Evolutionary conservation across 2,113 vertebrate species (phyloP), one percentile per base, ranked within the genome.

Genomic region (Xiphorhynchus elegans): DNA sequence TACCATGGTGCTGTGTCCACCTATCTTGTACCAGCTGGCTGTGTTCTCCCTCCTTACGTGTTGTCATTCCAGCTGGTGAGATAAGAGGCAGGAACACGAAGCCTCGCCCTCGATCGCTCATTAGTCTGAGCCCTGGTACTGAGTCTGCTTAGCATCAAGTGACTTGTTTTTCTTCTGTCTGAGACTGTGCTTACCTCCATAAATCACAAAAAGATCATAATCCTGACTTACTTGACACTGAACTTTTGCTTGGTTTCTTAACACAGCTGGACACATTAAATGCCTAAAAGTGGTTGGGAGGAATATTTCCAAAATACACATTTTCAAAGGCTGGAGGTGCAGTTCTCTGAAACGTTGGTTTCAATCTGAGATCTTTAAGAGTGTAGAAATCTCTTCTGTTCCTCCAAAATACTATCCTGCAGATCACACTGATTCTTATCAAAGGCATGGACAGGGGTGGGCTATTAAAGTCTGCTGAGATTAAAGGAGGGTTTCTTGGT

Each of bases 111-210:
- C 24, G 2, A 75, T 93, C 64, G 2, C 84, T 97, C 91, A 58
- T 97, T 94, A 97, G 89, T 69, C 95, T 83, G 89, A 95, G 94
- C 58, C 47, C 84, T 92, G 88, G 89, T 89, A 47, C 94, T 28
- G 85, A 24, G 63, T 95, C 98, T 97, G 97, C 88, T 97, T 97
- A 96, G 52, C 82, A 70, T 98, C 97, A 97, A 93, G 23, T 70
- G 80, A 62, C 91, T 96, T 97, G 92, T 95, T 97, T 97, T 97
- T 93, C 92, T 95, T 90, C 85, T 91, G 76, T 95, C 91, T 83
- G 86, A 97, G 91, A 56, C 80, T 63, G 9, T 93, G 66, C 89
- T 96, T 97, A 88, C 89, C 69, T 96, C 72, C 86, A 88, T 76
- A 90, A 92, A 92, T 97, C 74, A 94, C 79, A 79, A 66, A 62